Evolutionary conservation across 2,888 invertebrate species (phyloP).

Genomic region (Campoletis raptor): DNA sequence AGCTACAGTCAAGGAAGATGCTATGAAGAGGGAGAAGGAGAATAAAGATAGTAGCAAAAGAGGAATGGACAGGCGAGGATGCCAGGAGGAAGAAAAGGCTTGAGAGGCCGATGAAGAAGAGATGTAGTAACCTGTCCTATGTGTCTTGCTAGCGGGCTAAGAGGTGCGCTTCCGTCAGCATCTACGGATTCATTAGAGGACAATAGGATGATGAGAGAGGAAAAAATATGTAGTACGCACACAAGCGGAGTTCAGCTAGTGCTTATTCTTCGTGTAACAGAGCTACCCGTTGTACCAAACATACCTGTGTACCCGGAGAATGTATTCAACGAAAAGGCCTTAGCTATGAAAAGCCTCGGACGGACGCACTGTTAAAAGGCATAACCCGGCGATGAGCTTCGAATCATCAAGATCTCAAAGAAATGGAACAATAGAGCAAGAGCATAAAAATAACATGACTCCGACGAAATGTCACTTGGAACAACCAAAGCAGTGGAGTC

Average conservation of each 20-base stretch:
- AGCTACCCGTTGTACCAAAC: conserved; percentile 70
- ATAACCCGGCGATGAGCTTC: conserved; percentile 4
- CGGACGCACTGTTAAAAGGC: conserved; percentile 15
- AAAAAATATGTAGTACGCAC: conserved; percentile 67
- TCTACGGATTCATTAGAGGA: conserved; percentile 84
- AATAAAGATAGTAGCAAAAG: conserved; percentile 23
- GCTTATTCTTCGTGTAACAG: conserved; percentile 71
- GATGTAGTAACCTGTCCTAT: conserved; percentile 77
- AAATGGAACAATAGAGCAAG: conserved; percentile 22
- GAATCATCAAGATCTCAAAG: conserved; percentile 12
- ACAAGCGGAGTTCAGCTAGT: conserved; percentile 62
- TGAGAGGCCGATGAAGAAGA: conserved; percentile 66
- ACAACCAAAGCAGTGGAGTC: neutral
- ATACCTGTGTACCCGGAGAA: conserved; percentile 9
- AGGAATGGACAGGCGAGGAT: conserved; percentile 44
- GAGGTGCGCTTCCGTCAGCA: conserved; percentile 81
- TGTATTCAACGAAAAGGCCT: conserved; percentile 31
- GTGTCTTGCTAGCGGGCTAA: conserved; percentile 75
- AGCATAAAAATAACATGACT: conserved; percentile 12
- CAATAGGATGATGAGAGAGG: conserved; percentile 82
- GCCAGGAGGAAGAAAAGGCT: conserved; percentile 42
- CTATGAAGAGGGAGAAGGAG: conserved; percentile 36
- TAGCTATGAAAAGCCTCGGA: conserved; percentile 9
- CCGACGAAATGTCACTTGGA: conserved; percentile 3
- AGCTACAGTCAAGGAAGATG: conserved; percentile 36